phyloP scores from a whole-genome alignment of 1,140 invertebrate species.

The Drosophila nannoptera region DNA sequence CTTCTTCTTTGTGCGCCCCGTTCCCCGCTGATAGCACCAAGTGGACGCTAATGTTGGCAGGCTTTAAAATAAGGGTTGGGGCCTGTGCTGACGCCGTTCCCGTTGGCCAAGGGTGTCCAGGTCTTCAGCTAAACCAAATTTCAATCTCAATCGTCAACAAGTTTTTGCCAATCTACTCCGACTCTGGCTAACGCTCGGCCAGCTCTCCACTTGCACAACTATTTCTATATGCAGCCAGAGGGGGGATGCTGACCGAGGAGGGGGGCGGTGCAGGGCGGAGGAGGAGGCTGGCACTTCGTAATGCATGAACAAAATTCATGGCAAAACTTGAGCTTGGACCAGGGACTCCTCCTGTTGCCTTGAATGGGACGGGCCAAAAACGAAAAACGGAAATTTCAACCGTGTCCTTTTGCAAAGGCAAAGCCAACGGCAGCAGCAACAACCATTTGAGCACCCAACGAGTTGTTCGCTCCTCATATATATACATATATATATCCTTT shows the following conservation, averaged over 20 bases:
- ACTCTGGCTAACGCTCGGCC: conserved; percentile 4
- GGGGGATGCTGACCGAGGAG: conserved; percentile 2
- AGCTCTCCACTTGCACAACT: conserved; percentile 55
- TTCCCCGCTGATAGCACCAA: background rate
- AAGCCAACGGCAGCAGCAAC: conserved; percentile 38
- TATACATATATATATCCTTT: too few relatives aligned
- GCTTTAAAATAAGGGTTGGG: conserved; percentile 1
- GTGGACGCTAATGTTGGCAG: conserved; percentile 42
- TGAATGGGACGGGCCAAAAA: conserved; percentile 51
- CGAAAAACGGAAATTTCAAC: conserved; percentile 62
- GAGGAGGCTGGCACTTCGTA: conserved; percentile 34
- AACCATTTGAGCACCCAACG: conserved; percentile 21
- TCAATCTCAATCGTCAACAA: conserved; percentile 77
- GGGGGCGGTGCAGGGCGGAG: too few relatives aligned
- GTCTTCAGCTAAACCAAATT: conserved; percentile 59
- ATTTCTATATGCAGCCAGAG: conserved; percentile 16
- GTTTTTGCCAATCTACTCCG: conserved; percentile 49
- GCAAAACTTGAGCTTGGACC: conserved; percentile 65
- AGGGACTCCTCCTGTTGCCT: conserved; percentile 15
- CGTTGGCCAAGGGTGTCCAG: conserved; percentile 15
- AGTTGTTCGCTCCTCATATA: conserved; percentile 38
- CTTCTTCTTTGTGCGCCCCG: background rate
- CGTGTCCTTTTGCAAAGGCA: conserved; percentile 66
- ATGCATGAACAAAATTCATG: conserved; percentile 75
- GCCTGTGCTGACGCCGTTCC: too few relatives aligned